phyloP scores from a whole-genome alignment of 64 coral and sea anemone species.

The Cladopsammia gracilis region DNA sequence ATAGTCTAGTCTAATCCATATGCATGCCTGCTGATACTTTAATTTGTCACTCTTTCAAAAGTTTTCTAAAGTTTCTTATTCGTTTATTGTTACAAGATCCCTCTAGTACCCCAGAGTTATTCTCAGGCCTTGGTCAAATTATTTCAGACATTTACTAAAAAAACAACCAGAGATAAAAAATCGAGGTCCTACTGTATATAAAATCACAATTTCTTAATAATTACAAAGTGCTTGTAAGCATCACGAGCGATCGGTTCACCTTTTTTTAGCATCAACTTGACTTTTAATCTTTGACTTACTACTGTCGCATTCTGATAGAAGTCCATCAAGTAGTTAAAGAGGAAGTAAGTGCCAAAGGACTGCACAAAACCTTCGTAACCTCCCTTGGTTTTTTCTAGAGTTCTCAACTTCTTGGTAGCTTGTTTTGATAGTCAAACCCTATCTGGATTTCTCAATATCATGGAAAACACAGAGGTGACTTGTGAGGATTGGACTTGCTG shows the following conservation, averaged over 20 bases:
- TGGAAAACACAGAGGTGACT: conserved; percentile 35
- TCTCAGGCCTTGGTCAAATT: too few relatives aligned
- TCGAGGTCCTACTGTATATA: too few relatives aligned
- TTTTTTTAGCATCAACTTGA: not conserved
- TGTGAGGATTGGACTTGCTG: conserved; percentile 17
- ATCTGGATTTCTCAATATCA: not conserved
- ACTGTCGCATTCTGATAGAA: conserved; percentile 29
- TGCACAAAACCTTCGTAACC: not conserved
- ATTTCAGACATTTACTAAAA: too few relatives aligned
- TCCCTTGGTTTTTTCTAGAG: conserved; percentile 13
- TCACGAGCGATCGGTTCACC: not conserved
- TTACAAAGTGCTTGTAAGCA: not conserved
- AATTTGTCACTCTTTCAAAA: too few relatives aligned
- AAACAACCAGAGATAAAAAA: too few relatives aligned
- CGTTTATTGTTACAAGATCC: too few relatives aligned
- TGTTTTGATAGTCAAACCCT: not conserved
- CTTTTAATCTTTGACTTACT: not conserved
- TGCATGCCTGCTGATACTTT: too few relatives aligned
- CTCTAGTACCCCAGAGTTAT: too few relatives aligned
- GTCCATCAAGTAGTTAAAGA: conserved; percentile 61
- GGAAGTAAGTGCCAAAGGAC: conserved; percentile 19
- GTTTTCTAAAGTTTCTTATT: too few relatives aligned
- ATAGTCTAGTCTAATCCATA: too few relatives aligned
- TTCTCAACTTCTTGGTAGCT: conserved; percentile 59
- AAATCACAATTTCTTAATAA: too few relatives aligned